Evolutionary conservation across 2,888 invertebrate genomes (phyloP).

Genomic region (Amitus sp.): DNA sequence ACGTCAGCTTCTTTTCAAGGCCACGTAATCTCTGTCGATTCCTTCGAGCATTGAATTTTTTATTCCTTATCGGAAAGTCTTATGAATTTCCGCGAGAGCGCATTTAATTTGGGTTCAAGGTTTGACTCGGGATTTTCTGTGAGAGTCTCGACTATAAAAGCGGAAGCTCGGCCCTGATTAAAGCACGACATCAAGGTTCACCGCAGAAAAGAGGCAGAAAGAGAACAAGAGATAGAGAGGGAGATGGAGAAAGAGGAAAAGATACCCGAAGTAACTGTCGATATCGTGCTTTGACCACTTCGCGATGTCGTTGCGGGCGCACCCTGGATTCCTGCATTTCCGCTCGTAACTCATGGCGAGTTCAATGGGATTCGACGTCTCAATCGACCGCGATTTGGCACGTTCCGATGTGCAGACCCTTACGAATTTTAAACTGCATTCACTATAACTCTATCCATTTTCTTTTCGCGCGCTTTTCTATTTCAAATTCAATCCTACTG

Average conservation of each 20-base stretch:
- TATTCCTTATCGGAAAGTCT: no score
- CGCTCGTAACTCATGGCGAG: slow-evolving; percentile 25
- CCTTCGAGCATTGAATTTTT: no score
- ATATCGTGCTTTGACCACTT: slow-evolving; percentile 31
- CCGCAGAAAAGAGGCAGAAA: not conserved
- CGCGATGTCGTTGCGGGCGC: slow-evolving; percentile 11
- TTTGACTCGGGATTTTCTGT: not conserved
- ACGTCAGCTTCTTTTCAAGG: no score
- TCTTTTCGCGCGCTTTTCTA: slow-evolving; percentile 12
- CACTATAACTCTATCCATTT: slow-evolving; percentile 21
- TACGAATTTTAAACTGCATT: slow-evolving; percentile 19
- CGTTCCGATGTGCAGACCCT: slow-evolving; percentile 22
- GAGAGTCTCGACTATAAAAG: not conserved
- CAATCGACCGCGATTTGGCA: slow-evolving; percentile 34
- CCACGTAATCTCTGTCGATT: no score
- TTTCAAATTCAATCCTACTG: slow-evolving; percentile 14
- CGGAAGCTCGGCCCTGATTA: slow-evolving; percentile 15
- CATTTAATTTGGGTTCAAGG: not conserved
- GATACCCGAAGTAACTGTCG: slow-evolving; percentile 25
- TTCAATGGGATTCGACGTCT: slow-evolving; percentile 27
- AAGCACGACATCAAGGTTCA: slow-evolving; percentile 32
- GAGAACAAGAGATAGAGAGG: not conserved
- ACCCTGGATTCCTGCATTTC: slow-evolving; percentile 16
- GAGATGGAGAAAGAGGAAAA: not conserved
- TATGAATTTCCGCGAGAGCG: no score